phyloP scores from a whole-genome alignment of 1,140 invertebrate genomes.

The Lordiphosa stackelbergi region DNA sequence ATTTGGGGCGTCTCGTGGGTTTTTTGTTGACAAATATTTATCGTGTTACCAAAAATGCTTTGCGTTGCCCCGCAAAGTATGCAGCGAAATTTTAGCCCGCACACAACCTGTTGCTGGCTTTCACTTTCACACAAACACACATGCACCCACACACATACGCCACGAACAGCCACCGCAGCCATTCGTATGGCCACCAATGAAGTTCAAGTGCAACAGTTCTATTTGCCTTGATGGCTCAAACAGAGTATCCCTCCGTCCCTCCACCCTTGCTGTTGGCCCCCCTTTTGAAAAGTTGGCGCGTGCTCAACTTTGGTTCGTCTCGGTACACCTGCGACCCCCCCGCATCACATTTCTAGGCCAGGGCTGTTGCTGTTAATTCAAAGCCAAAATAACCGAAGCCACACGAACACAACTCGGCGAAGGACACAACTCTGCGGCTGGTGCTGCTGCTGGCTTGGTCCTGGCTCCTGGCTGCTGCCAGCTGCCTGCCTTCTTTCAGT shows the following conservation, averaged over 20 bases:
- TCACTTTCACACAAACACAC: conserved; percentile 9
- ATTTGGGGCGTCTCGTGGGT: neutral
- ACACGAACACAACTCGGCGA: conserved; percentile 49
- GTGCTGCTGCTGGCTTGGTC: conserved; percentile 38
- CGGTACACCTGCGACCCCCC: conserved; percentile 25
- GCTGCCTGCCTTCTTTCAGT: conserved; percentile 39
- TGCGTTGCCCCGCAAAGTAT: conserved; percentile 24
- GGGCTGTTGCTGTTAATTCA: conserved; percentile 42
- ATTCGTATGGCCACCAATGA: conserved; percentile 49
- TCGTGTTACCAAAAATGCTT: conserved; percentile 3
- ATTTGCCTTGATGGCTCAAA: conserved; percentile 34
- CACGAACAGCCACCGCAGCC: conserved; percentile 13
- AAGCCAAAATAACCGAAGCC: conserved; percentile 56
- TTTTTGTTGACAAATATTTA: conserved; percentile 2
- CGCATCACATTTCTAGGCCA: conserved; percentile 61
- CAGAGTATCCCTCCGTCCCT: neutral
- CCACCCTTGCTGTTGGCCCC: conserved; percentile 3
- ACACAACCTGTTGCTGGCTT: conserved; percentile 18
- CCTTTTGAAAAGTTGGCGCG: conserved; percentile 25
- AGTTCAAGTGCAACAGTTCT: conserved; percentile 71
- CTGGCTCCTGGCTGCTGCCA: conserved; percentile 15
- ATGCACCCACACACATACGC: conserved; percentile 26
- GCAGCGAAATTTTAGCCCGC: conserved; percentile 21
- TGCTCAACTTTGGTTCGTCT: conserved; percentile 23
- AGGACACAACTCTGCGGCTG: conserved; percentile 44